These are phyloP conservation scores for Masnerella sp. DNA, from an alignment of 2,888 invertebrate species.

Conservation along the genomic window DNA sequence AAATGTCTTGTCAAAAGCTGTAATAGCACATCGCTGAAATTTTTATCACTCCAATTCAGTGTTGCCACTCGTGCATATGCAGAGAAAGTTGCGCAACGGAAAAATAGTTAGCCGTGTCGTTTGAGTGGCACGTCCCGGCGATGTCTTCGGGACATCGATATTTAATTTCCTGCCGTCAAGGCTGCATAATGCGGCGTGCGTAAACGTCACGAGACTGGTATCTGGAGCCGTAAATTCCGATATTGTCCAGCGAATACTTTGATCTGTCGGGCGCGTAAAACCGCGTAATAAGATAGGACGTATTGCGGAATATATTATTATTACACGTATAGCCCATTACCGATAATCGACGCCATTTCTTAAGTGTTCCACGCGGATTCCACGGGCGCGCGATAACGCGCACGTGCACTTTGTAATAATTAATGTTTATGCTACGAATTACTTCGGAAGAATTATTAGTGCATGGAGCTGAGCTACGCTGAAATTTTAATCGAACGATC, in stretches of 20 bases:
- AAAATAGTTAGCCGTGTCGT: slow-evolving; percentile 18
- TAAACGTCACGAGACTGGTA: slow-evolving; percentile 68
- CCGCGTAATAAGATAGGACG: slow-evolving; percentile 44
- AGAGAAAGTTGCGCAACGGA: slow-evolving; percentile 11
- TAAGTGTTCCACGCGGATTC: slow-evolving; percentile 50
- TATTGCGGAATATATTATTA: slow-evolving; percentile 62
- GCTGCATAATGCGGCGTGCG: slow-evolving; percentile 55
- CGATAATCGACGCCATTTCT: slow-evolving; percentile 62
- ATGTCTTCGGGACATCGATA: slow-evolving; percentile 67
- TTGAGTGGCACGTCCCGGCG: slow-evolving; percentile 25
- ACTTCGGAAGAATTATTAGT: slow-evolving; percentile 48
- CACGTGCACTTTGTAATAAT: slow-evolving; percentile 51
- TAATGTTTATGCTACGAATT: slow-evolving; percentile 56
- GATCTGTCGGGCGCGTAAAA: slow-evolving; percentile 50
- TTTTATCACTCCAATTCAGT: not conserved
- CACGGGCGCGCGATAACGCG: slow-evolving; percentile 52
- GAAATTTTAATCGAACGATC: slow-evolving; percentile 53
- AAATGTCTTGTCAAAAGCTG: no score
- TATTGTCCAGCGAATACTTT: slow-evolving; percentile 40
- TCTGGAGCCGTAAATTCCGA: slow-evolving; percentile 64
- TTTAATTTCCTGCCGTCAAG: slow-evolving; percentile 71
- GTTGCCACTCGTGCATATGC: not conserved
- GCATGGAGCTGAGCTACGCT: slow-evolving; percentile 35
- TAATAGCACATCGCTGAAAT: not conserved
- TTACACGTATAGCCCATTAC: slow-evolving; percentile 67